phyloP scores from a whole-genome alignment of 2,113 vertebrate genomes.

The Cheilinus undulatus region DNA sequence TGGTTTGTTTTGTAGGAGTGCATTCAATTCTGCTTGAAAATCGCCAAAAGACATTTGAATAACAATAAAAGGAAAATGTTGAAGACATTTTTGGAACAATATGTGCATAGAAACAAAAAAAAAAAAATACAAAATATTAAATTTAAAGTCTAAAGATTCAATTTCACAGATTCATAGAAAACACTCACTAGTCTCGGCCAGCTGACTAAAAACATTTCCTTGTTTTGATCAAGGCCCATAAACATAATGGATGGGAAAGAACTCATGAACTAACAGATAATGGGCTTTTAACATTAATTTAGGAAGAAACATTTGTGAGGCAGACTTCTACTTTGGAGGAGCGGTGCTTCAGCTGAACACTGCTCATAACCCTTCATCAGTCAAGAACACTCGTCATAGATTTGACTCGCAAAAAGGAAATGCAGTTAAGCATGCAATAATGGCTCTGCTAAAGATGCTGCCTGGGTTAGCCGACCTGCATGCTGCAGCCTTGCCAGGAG shows the following conservation, averaged over 20 bases:
- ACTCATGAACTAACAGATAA: constrained; percentile 18
- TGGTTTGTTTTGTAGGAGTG: constrained; percentile 12
- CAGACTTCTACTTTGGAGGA: constrained; percentile 13
- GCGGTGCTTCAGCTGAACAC: constrained; percentile 22
- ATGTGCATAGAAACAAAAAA: constrained; percentile 51
- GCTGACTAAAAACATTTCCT: constrained; percentile 17
- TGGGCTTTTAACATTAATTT: constrained; percentile 16
- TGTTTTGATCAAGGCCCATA: constrained; percentile 16
- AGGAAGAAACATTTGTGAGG: neutral
- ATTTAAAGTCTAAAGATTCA: constrained; percentile 53
- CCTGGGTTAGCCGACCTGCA: too few species aligned
- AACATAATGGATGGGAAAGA: constrained; percentile 14
- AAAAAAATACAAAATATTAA: constrained; percentile 62
- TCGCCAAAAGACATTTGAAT: constrained; percentile 13
- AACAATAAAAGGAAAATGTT: constrained; percentile 3
- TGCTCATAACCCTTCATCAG: constrained; percentile 15
- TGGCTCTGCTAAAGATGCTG: too few species aligned
- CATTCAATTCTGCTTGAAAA: constrained; percentile 16
- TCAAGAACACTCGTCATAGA: too few species aligned
- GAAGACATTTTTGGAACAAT: constrained; percentile 33
- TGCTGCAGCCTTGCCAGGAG: too few species aligned
- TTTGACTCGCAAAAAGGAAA: too few species aligned
- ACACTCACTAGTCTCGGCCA: constrained; percentile 34
- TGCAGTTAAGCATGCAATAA: too few species aligned
- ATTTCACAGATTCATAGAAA: constrained; percentile 62